A percentile compares a stretch with the other conserved stretches of the same genome.
Conservation (phyloP, 2,797 vertebrate species). For the Sebastes melanostomus region DNA sequence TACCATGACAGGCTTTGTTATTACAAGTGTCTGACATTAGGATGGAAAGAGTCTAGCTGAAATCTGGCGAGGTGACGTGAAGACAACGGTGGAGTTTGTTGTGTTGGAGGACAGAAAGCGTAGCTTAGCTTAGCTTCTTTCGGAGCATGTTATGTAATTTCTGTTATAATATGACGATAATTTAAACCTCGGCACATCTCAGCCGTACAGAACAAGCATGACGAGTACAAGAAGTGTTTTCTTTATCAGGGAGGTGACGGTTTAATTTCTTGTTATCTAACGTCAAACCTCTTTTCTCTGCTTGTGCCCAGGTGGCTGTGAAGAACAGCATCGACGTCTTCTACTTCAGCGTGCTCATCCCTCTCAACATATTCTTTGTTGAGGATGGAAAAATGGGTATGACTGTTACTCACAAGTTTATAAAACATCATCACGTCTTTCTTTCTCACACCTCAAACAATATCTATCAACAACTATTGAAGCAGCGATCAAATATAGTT, state of each 20-base stretch:
- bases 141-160: background rate
- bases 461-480: background rate
- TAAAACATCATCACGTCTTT: background rate
- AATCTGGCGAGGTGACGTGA: no score
- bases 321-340: constrained; percentile 99
- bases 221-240: background rate
- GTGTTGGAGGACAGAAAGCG: no score
- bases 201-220: background rate
- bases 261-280: background rate
- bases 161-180: background rate
- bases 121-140: no score
- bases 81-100: no score
- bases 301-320: constrained; percentile 90
- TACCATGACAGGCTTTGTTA: no score
- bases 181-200: background rate
- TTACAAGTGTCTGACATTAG: no score
- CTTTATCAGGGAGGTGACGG: background rate
- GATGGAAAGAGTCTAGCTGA: no score
- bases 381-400: constrained; percentile 99
- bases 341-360: constrained; percentile 99
- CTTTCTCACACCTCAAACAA: background rate
- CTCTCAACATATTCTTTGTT: constrained; percentile 96
- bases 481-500: background rate
- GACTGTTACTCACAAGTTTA: background rate
- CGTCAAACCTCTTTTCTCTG: background rate